phyloP scores from a whole-genome alignment of 2,888 invertebrate genomes.

The Noctua janthe region DNA sequence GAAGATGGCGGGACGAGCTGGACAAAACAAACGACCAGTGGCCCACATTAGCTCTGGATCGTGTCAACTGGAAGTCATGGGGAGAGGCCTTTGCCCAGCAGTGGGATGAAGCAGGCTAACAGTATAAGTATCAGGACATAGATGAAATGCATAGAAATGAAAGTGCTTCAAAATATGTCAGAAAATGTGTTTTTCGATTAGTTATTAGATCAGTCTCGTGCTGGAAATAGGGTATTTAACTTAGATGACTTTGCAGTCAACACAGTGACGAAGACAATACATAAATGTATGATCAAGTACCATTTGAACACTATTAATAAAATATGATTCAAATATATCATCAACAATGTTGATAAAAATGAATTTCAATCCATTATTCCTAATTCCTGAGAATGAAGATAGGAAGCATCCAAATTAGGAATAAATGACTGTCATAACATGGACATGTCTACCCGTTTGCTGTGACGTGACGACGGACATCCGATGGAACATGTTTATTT shows the following conservation, averaged over 20 bases:
- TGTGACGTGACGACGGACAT: constrained; percentile 49
- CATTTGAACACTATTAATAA: background rate
- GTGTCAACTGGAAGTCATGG: too few relatives aligned
- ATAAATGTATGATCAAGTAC: background rate
- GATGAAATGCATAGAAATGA: background rate
- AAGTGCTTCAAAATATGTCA: background rate
- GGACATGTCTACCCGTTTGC: constrained; percentile 11
- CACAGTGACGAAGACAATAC: background rate
- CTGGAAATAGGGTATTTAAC: background rate
- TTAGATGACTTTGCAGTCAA: background rate
- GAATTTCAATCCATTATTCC: background rate
- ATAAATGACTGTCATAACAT: constrained; percentile 30
- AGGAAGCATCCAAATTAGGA: constrained; percentile 41
- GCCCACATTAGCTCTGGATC: too few relatives aligned
- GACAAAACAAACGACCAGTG: too few relatives aligned
- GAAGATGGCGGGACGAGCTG: too few relatives aligned
- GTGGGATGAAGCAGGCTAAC: too few relatives aligned
- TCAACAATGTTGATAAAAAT: background rate
- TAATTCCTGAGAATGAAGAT: background rate
- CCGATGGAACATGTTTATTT: constrained; percentile 59
- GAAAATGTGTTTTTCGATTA: too few relatives aligned
- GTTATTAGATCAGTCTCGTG: background rate
- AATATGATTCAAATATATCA: background rate
- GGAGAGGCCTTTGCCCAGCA: too few relatives aligned
- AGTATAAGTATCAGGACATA: too few relatives aligned